Conservation (phyloP, 2,888 invertebrate species). For the Chirona hameri region DNA sequence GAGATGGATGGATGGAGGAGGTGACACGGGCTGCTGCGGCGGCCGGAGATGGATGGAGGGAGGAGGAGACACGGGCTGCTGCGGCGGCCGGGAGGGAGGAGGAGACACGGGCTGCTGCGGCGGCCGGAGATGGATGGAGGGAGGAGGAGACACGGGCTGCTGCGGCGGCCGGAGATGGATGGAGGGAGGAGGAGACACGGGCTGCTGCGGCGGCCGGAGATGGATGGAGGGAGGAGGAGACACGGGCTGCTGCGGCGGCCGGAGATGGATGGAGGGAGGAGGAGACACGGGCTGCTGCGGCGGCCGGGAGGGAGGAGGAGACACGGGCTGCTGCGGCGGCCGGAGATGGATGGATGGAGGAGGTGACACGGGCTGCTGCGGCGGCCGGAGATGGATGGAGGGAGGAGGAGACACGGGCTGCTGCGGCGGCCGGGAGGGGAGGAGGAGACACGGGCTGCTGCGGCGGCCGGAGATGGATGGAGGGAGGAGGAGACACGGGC, state of each 20-base stretch:
- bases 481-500: neutral
- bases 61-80: neutral
- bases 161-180: neutral
- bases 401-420: neutral
- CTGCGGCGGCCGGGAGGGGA: neutral
- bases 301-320: neutral
- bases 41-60: neutral
- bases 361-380: neutral
- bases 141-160: neutral
- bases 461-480: neutral
- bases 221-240: neutral
- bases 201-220: neutral
- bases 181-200: neutral
- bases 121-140: neutral
- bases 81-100: neutral
- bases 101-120: neutral
- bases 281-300: neutral
- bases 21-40: neutral
- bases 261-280: conserved; percentile 1
- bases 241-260: too few species aligned
- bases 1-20: neutral
- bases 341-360: neutral
- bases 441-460: neutral
- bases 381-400: neutral
- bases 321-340: too few species aligned